A percentile compares a stretch with the other conserved stretches of the same genome.
These are phyloP conservation scores for Thumatha senex DNA, from an alignment of 2,888 invertebrate species.

Conservation along the genomic window DNA sequence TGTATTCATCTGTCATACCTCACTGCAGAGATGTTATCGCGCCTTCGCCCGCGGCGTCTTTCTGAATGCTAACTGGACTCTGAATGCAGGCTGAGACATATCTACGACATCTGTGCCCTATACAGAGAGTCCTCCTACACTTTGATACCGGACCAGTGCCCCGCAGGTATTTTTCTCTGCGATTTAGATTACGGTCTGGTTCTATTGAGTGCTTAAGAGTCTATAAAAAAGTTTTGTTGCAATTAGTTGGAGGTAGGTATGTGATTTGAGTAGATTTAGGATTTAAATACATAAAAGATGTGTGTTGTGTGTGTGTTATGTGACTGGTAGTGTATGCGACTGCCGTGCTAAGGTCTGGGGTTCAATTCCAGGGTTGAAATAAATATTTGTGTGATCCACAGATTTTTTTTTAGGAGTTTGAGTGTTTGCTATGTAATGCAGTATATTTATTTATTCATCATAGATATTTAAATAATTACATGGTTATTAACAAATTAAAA, in stretches of 20 bases:
- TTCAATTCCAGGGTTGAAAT: too few species aligned
- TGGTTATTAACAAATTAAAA: too few species aligned
- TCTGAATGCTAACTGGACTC: constrained; percentile 79
- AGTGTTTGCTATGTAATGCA: too few species aligned
- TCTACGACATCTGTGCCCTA: constrained; percentile 62
- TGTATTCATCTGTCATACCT: constrained; percentile 44
- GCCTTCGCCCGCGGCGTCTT: constrained; percentile 74
- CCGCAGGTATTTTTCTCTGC: constrained; percentile 72
- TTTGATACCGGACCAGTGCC: constrained; percentile 61
- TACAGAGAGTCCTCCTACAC: constrained; percentile 54
- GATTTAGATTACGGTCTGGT: constrained; percentile 70
- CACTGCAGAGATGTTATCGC: constrained; percentile 72
- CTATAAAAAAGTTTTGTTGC: constrained; percentile 39
- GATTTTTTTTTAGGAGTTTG: too few species aligned
- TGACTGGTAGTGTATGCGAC: too few species aligned
- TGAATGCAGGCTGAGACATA: constrained; percentile 62
- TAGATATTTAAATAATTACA: too few species aligned
- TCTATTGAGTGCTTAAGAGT: constrained; percentile 48
- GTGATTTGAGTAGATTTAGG: neutral
- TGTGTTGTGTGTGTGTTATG: too few species aligned
- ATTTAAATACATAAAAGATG: too few species aligned
- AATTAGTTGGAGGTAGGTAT: constrained; percentile 1
- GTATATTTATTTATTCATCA: too few species aligned
- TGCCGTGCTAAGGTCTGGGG: too few species aligned
- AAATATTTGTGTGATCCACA: too few species aligned